phyloP scores from a whole-genome alignment of 1,140 invertebrate species.

The Habropoda laboriosa region DNA sequence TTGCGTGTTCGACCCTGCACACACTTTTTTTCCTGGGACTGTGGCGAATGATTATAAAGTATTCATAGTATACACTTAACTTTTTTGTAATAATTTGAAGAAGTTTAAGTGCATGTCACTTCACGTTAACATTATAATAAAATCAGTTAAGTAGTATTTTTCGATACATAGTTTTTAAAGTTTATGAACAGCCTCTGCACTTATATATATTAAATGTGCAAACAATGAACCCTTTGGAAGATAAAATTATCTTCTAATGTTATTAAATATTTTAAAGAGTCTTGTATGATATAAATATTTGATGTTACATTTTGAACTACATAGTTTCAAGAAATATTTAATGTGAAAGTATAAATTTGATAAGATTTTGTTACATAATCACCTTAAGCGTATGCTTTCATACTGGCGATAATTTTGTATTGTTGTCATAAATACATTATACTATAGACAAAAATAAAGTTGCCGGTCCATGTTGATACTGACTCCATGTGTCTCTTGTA shows the following conservation, averaged over 20 bases:
- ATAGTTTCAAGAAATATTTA: background rate
- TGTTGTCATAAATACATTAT: slow-evolving; percentile 31
- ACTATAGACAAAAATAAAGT: slow-evolving; percentile 46
- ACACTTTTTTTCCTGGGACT: slow-evolving; percentile 34
- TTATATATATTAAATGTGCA: slow-evolving; percentile 40
- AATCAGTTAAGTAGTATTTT: slow-evolving; percentile 20
- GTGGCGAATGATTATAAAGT: slow-evolving; percentile 36
- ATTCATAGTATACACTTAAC: slow-evolving; percentile 21
- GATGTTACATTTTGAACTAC: background rate
- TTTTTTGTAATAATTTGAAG: slow-evolving; percentile 7
- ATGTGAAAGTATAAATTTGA: background rate
- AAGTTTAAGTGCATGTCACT: slow-evolving; percentile 51
- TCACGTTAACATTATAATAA: slow-evolving; percentile 3
- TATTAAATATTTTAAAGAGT: background rate
- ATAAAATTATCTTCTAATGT: slow-evolving; percentile 3
- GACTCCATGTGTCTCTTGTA: slow-evolving; percentile 78
- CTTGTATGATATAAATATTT: background rate
- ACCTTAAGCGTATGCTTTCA: background rate
- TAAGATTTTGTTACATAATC: slow-evolving; percentile 15
- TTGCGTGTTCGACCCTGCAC: slow-evolving; percentile 48
- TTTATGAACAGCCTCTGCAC: slow-evolving; percentile 48
- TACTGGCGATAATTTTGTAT: slow-evolving; percentile 10
- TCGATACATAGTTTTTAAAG: slow-evolving; percentile 1
- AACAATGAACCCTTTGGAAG: slow-evolving; percentile 61
- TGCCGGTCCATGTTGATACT: slow-evolving; percentile 65